Evolutionary conservation across 1,140 invertebrate genomes (phyloP), one percentile per base, ranked within the genome.

Genomic region (Drosophila aff.): DNA sequence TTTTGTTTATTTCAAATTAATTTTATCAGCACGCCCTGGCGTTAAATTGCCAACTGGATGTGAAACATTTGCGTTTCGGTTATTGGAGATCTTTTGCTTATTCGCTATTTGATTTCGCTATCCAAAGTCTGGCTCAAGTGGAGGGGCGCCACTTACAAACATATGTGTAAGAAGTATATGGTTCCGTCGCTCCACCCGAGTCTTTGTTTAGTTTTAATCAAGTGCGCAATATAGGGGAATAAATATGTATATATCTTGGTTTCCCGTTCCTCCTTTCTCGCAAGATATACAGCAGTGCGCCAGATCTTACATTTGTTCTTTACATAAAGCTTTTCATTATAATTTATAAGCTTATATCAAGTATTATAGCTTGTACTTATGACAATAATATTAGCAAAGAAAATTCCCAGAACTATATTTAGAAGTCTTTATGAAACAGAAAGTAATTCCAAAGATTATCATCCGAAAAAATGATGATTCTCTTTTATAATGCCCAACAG

Each of bases 121-220:
- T 76, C 44, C 36, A 82, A 75, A 75, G 74, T 74, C 43, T 33
- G 52, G 53, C 52, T 63, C 55, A 23, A 55, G 33, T 47, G 21
- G 26, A 16, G 40, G 23, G 33, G 18, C 21, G 16, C 21, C 21
- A 11, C 7, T 57, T 31, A 50, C 31, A 26, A 7, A 57, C 15
- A 18, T 11, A 61, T 4, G 26, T 58, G 13, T 26, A 46, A 33
- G 23, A 40, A 23, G 2, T 49, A 55, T n/a, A 53, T 40, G 13
- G 9, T 60, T 38, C 9, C 52, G 33, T 23, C 18, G 38, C 26
- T 31, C 11, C 31, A 9, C 49, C 10, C 16, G 40, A 44, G 47
- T 53, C 72, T 74, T 75, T 75, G 69, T 74, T 75, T 49, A 52
- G 58, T 41, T 44, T 50, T 52, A 47, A 76, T 66, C 62, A 58